These are phyloP conservation scores for Myotis davidii DNA, from an alignment of 2,113 vertebrate genomes.

Conservation along the genomic window DNA sequence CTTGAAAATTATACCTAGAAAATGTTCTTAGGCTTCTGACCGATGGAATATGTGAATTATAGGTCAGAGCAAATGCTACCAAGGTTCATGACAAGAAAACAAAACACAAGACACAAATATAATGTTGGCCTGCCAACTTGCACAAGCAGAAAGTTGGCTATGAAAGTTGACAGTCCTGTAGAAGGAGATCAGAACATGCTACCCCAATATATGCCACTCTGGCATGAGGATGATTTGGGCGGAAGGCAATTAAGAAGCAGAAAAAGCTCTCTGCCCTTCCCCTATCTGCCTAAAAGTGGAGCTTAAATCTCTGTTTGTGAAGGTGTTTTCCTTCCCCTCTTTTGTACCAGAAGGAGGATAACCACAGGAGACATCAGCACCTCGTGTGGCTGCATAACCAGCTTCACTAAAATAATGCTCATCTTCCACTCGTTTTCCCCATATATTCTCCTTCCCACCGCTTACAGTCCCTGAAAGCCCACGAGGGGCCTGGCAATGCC, in stretches of 20 bases:
- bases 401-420: background rate
- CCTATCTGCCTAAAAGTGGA: background rate
- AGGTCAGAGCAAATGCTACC: background rate
- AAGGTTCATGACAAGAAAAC: background rate
- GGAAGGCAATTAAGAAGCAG: background rate
- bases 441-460: background rate
- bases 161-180: background rate
- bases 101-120: no score
- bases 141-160: background rate
- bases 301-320: background rate
- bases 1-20: background rate
- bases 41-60: background rate
- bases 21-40: background rate
- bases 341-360: background rate
- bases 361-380: background rate
- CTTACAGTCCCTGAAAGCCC: background rate
- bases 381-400: background rate
- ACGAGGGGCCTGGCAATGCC: background rate
- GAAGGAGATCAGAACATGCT: background rate
- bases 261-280: background rate
- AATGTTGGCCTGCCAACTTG: background rate
- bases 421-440: background rate
- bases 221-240: background rate
- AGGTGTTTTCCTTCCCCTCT: background rate
- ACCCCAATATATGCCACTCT: background rate